Base-by-base conservation (phyloP, 2,797 vertebrate species). In the Pogoniulus pusillus region DNA sequence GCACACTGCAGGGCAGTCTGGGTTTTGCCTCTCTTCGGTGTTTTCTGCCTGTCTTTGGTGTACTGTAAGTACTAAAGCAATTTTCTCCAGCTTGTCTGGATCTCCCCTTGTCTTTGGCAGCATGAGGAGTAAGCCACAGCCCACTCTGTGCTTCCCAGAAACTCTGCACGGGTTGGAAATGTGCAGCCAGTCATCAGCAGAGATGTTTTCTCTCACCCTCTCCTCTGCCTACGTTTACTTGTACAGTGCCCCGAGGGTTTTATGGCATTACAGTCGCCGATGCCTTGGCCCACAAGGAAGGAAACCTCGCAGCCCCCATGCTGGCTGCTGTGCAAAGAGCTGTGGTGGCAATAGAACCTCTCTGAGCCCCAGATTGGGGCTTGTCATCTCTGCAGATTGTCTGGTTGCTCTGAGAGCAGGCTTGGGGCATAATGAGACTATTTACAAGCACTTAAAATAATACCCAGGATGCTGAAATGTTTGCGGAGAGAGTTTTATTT, bases 401-500 rank as follows among this genome's bases (percentile, higher is more conserved):
- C 8, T 43, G 1, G 0, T 8, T 45, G 64, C 47, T 51, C 35
- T 26, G 34, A 9, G 14, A 65, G 63, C 13, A 72, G 49, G 8
- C 1, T 0, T 8, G 7, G 18, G 32, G 26, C 23, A 4, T 7
- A 32, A 29, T 5, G 26, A 30, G 30, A 11, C 9, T 32, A 14
- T 66, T 85, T 63, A 22, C 53, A 47, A 79, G 49, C 66, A 13
- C n/a, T 81, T 69, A 54, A 73, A 91, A 43, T 34, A 79, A 90
- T 19, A 60, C 14, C 39, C 49, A 4, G 5, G 3, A 43, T 32
- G 37, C 49, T 27, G 16, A 55, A 86, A 75, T 65, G 35, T 0
- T 0, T 10, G 9, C 65, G 32, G 41, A 53, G 64, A 76, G 73
- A 0, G 13, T 9, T 96, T 95, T 92, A 94, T 95, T 94, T 92